Base-by-base conservation (phyloP, 2,797 vertebrate genomes). In the Ctenochaetus hawaiiensis region DNA sequence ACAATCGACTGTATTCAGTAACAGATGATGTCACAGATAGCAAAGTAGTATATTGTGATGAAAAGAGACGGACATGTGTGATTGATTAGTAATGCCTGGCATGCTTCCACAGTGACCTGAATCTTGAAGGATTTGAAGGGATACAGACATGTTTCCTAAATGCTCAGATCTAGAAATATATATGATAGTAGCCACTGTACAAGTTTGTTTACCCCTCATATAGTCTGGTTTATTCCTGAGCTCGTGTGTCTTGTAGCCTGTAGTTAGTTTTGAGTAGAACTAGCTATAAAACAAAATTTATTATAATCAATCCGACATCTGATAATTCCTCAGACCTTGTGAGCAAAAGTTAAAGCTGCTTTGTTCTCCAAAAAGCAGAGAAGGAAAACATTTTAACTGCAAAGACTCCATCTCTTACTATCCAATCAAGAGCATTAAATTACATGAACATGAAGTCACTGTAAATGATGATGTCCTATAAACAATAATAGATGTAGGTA, bases 71-170 rank as follows among this genome's bases (percentile, higher is more conserved):
- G 18, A 56, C 77, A 78, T 45, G 26, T 84, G 83, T 4, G 56
- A 75, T 56, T 2, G 56, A 74, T 87, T 73, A 78, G 56, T 8
- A 9, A 78, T 59, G 78, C 34, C 64, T 75, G 72, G 52, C 57
- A 2, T 1, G 26, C 8, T 48, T 60, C 56, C 53, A 44, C 37
- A 1, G 37, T 45, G n/a, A 67, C 23, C 22, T 5, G 14, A 39
- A 9, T 45, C 16, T 8, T 26, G 43, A 7, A 10, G 44, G 52
- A 62, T 6, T 16, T 13, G 52, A 62, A 9, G 16, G 63, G 26
- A 59, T 16, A 17, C 16, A 2, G 23, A 54, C 18, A 48, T 6
- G 51, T 48, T 67, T 52, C 23, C 22, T 23, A 49, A 56, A 51
- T 8, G 23, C 18, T 48, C n/a, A 6, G 34, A 2, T 71, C 3